Percentiles rank a stretch among this genome's conserved stretches.
Conservation (phyloP, 1,140 invertebrate genomes). For the Hydropsyche tenuis region DNA sequence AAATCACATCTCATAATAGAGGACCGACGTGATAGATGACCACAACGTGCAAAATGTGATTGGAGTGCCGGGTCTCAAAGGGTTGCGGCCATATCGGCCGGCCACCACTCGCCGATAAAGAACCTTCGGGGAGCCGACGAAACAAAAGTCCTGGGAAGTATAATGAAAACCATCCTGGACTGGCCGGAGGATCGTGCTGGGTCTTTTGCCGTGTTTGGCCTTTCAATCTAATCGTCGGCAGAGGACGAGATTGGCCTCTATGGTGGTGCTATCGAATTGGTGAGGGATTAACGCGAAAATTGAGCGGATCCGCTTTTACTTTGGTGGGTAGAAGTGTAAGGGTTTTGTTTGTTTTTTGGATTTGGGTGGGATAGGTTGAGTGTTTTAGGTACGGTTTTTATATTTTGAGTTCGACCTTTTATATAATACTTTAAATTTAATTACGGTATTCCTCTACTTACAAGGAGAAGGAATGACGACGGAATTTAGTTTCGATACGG, state of each 20-base stretch:
- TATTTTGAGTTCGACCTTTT: too few relatives aligned
- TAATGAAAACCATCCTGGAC: constrained; percentile 13
- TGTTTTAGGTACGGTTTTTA: too few relatives aligned
- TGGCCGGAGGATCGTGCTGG: background rate
- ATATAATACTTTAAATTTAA: too few relatives aligned
- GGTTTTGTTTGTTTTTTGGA: too few relatives aligned
- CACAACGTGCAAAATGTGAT: constrained; percentile 9
- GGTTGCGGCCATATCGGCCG: background rate
- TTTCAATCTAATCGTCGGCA: constrained; percentile 31
- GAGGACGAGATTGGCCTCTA: background rate
- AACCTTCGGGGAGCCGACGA: constrained; percentile 9
- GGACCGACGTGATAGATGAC: background rate
- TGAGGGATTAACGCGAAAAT: constrained; percentile 17
- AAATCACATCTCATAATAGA: too few relatives aligned
- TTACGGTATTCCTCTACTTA: too few relatives aligned
- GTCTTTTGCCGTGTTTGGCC: background rate
- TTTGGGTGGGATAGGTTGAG: too few relatives aligned
- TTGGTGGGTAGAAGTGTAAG: too few relatives aligned
- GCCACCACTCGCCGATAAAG: constrained; percentile 19
- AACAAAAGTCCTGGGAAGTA: constrained; percentile 16
- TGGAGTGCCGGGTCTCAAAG: constrained; percentile 15
- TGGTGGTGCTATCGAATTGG: background rate
- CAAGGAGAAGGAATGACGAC: too few relatives aligned
- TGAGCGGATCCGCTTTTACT: background rate
- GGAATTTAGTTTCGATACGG: too few relatives aligned